Evolutionary conservation across 2,888 invertebrate genomes (phyloP), one percentile per base, ranked within the genome.

Genomic region (Acanthosepion esculentum): DNA sequence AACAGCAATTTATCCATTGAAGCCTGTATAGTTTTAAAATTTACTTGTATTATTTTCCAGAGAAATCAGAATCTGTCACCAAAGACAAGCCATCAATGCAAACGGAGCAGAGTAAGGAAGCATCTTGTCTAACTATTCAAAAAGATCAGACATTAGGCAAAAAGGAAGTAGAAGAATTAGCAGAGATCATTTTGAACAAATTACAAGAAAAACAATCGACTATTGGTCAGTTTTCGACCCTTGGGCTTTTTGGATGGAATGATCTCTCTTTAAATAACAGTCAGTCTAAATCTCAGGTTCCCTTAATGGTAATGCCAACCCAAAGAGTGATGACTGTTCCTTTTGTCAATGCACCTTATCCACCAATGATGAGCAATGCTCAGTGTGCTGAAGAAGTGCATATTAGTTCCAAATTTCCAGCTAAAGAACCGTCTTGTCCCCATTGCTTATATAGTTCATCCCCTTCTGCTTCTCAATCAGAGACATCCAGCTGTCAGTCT

Each of bases 161-260:
- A 33, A 78, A 78, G 4, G 78, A 78, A 3, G 78, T 93, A n/a
- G 93, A 93, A 93, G 50, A 93, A 93, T 48, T 93, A 29, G 93
- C 93, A 10, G 93, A 93, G 41, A 33, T 93, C 5, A 93, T 93
- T 29, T 48, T 93, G 10, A 93, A 93, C 50, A 93, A 93, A 93
- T 33, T 93, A 48, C 93, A 93, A 29, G 48, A 93, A n/a, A 48
- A 93, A 23, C 48, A 93, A 53, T 41, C 93, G n/a, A 93, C 26
- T 20, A n/a, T 48, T 41, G 41, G 50, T 33, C 92, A 41, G n/a
- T n/a, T 48, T 93, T 48, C 53, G 10, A n/a, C 78, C 0, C 78
- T 78, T 5, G 78, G 78, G 0, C n/a, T 78, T 33, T 78, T 78
- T 2, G 78, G n/a, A 15, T 78, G 78, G 78, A 78, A 78, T 15